Percentiles rank a stretch among this genome's conserved stretches.
Evolutionary conservation across 2,113 vertebrate genomes (phyloP).

Genomic region (Syngnathus scovelli): DNA sequence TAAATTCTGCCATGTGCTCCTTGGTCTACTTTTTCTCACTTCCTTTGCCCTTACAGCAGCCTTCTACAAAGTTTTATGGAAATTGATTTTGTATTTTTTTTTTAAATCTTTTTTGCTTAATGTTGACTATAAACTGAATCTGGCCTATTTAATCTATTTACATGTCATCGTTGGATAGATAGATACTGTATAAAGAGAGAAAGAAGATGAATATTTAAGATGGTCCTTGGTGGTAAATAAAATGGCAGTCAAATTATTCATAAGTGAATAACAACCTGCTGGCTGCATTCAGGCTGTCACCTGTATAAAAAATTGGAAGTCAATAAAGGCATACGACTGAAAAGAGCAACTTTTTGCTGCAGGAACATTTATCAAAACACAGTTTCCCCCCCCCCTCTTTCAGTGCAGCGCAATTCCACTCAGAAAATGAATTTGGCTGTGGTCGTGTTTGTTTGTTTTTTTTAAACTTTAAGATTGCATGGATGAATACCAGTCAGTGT

Average conservation of each 20-base stretch:
- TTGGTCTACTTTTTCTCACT: no score
- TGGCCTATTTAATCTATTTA: neutral
- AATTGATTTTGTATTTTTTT: no score
- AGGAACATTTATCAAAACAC: constrained; percentile 25
- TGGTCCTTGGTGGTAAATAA: constrained; percentile 32
- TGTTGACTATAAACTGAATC: no score
- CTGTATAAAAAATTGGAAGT: constrained; percentile 31
- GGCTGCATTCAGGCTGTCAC: constrained; percentile 48
- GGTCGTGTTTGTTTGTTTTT: constrained; percentile 30
- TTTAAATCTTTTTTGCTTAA: no score
- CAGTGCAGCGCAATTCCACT: constrained; percentile 44
- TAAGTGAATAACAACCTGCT: constrained; percentile 32
- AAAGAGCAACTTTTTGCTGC: constrained; percentile 34
- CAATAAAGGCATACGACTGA: constrained; percentile 44
- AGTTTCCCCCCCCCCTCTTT: constrained; percentile 31
- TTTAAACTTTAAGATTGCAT: constrained; percentile 50
- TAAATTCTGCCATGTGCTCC: no score
- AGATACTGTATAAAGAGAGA: neutral
- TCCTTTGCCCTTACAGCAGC: no score
- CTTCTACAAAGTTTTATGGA: no score
- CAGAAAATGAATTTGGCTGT: constrained; percentile 45
- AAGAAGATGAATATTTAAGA: constrained; percentile 38
- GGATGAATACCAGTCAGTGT: constrained; percentile 50
- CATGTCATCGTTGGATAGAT: neutral
- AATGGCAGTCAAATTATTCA: constrained; percentile 28